These are phyloP conservation scores for Creontiades dilutus DNA, from an alignment of 2,888 invertebrate species.

Conservation along the genomic window DNA sequence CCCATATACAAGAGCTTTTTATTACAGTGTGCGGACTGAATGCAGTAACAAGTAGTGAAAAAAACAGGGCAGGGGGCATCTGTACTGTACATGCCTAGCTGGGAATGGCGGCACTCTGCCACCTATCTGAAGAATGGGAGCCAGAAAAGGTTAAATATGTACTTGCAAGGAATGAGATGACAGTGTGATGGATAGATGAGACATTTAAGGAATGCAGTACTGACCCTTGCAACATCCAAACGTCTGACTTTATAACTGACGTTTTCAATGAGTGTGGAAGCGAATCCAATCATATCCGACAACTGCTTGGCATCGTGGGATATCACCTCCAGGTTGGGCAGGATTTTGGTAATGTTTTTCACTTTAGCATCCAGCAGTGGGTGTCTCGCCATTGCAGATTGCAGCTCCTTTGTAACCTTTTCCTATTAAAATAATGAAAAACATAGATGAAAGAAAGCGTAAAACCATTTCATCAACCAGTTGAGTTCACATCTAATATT, in stretches of 20 bases:
- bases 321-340: slow-evolving; percentile 88
- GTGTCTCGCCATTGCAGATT: slow-evolving; percentile 86
- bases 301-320: slow-evolving; percentile 89
- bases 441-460: neutral
- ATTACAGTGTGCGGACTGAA: too few species aligned
- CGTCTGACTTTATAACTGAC: slow-evolving; percentile 97
- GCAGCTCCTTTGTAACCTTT: slow-evolving; percentile 85
- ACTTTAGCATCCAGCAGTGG: slow-evolving; percentile 89
- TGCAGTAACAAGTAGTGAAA: too few species aligned
- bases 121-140: too few species aligned
- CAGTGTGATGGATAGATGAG: too few species aligned
- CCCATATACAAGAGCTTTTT: too few species aligned
- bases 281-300: slow-evolving; percentile 90
- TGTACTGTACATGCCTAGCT: too few species aligned
- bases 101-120: too few species aligned
- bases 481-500: too few species aligned
- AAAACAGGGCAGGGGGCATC: too few species aligned
- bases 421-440: slow-evolving; percentile 79
- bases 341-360: slow-evolving; percentile 87
- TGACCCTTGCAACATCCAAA: slow-evolving; percentile 93
- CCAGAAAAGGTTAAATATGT: too few species aligned
- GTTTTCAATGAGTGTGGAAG: slow-evolving; percentile 93
- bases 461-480: too few species aligned
- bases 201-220: slow-evolving; percentile 75
- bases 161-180: too few species aligned